Evolutionary conservation across 2,888 invertebrate species (phyloP), one percentile per base, ranked within the genome.

Genomic region (Rhaphigaster nebulosa): DNA sequence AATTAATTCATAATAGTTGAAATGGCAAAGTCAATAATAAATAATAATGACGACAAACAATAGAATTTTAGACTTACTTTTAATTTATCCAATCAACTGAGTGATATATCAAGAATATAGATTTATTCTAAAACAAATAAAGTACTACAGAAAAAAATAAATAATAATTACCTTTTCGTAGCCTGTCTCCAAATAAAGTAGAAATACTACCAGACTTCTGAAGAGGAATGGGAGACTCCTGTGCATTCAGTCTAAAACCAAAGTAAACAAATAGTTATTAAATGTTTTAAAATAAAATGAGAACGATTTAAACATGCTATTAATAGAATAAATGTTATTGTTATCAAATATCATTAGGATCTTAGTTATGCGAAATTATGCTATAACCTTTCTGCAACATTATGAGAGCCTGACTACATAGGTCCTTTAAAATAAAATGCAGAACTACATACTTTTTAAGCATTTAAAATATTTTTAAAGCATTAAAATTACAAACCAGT

Each of bases 101-200:
- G 60, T 10, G 8, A 87, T 87, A 45, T 52, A 20, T 29, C 29
- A 29, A 76, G 10, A 15, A 38, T 65, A 65, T 1, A 34, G 15
- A 29, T 18, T 18, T 23, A 65, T 65, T 3, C 45, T 45, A 45
- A 45, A 45, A 45, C 18, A 70, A 34, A 70, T 29, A 13, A 0
- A 34, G 18, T 70, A 34, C 34, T 70, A 23, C 1, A 23, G 13
- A 45, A 50, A n/a, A 26, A 45, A n/a, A n/a, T n/a, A n/a, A n/a
- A n/a, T n/a, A 80, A 76, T 18, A 80, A 45, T 45, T 93, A 94
- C 94, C 94, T 93, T 95, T 95, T 93, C 96, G 94, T 92, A 96
- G 93, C 89, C 96, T 94, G 93, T 97, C 96, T 91, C 96, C 95
- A 92, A 95, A 95, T 93, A 95, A 94, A 87, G 95, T 95, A 20